Conservation (phyloP, 2,113 vertebrate genomes). For the Megatriorchis doriae region DNA sequence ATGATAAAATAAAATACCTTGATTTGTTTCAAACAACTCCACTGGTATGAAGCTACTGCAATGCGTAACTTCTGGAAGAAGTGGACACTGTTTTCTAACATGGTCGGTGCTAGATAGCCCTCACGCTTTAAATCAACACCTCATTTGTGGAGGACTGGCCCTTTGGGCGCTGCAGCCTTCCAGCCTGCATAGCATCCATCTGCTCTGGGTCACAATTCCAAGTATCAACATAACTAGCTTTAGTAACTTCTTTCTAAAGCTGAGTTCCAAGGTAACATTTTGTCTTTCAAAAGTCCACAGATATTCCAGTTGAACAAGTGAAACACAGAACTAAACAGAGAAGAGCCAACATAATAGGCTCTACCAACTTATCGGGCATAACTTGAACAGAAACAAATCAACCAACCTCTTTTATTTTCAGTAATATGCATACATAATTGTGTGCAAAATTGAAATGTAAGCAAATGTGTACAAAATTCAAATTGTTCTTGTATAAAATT, state of each 20-base stretch:
- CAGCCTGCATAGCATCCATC: background rate
- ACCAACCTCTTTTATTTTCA: constrained; percentile 62
- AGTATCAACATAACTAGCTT: background rate
- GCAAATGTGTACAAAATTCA: constrained; percentile 61
- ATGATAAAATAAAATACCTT: background rate
- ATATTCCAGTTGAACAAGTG: background rate
- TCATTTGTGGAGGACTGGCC: background rate
- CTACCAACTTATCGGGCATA: background rate
- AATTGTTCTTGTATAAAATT: constrained; percentile 60
- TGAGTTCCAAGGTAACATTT: background rate
- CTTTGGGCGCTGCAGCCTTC: background rate
- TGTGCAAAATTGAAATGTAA: constrained; percentile 41
- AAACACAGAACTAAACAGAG: background rate
- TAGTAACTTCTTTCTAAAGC: background rate
- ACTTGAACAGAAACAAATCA: constrained; percentile 34
- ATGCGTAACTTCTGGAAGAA: background rate
- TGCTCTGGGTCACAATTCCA: background rate
- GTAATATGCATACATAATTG: constrained; percentile 42
- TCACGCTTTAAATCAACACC: background rate
- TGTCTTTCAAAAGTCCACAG: background rate
- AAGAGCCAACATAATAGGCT: background rate
- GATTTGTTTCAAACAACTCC: background rate
- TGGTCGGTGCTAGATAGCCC: background rate
- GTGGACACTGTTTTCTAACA: background rate
- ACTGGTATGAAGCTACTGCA: background rate